Percentiles rank a stretch among this genome's conserved stretches.
These are phyloP conservation scores for Euschistus heros DNA, from an alignment of 1,140 invertebrate species.

Conservation along the genomic window DNA sequence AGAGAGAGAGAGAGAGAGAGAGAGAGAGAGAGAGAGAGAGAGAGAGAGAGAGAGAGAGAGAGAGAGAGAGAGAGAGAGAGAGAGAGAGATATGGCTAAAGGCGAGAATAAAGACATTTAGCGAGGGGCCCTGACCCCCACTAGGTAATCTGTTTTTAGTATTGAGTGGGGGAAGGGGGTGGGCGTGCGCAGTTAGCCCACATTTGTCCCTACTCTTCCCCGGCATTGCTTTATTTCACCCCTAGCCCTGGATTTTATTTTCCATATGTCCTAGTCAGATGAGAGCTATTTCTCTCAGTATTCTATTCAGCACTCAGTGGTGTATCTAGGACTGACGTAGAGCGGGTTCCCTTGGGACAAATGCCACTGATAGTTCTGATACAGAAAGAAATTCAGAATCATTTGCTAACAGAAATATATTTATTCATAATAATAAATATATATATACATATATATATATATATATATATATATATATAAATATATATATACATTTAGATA, in stretches of 20 bases:
- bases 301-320: background rate
- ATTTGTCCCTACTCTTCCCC: background rate
- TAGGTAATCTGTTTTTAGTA: constrained; percentile 8
- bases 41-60: too few species aligned
- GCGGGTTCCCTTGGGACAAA: too few species aligned
- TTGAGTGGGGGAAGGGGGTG: constrained; percentile 2
- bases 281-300: background rate
- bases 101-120: constrained; percentile 5
- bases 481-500: too few species aligned
- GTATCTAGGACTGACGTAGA: too few species aligned
- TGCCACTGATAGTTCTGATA: too few species aligned
- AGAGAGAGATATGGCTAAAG: background rate
- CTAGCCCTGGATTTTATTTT: background rate
- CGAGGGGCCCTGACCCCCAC: background rate
- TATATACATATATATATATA: too few species aligned
- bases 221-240: background rate
- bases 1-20: background rate
- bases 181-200: background rate
- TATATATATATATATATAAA: too few species aligned
- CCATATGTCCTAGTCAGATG: too few species aligned
- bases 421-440: too few species aligned
- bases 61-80: background rate
- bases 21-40: background rate
- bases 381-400: too few species aligned
- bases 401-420: too few species aligned